Evolutionary conservation across 2,113 vertebrate species (phyloP).

Genomic region (Leucosticte australis): DNA sequence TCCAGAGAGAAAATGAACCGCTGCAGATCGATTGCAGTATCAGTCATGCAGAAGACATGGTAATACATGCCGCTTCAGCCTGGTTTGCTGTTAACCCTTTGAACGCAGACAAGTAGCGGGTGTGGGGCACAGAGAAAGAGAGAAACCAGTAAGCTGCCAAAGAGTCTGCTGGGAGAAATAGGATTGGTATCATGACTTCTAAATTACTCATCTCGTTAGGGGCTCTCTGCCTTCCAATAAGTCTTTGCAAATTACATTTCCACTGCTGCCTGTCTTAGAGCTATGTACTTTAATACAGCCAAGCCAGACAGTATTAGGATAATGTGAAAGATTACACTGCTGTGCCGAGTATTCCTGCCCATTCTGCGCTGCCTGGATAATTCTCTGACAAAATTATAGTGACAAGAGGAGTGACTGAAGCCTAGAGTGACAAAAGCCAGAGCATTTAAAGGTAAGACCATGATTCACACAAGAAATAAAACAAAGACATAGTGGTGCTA

Average conservation of each 20-base stretch:
- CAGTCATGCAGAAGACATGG: constrained; percentile 80
- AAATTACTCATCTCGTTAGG: not conserved
- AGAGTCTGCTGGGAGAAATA: not conserved
- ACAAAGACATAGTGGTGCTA: not conserved
- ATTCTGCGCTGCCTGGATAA: constrained; percentile 16
- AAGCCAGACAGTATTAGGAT: constrained; percentile 18
- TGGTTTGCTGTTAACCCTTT: constrained; percentile 71
- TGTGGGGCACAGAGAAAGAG: not conserved
- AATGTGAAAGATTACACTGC: not conserved
- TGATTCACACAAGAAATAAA: constrained; percentile 14
- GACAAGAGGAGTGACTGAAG: not conserved
- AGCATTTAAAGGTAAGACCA: not conserved
- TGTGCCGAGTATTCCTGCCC: constrained; percentile 22
- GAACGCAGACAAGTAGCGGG: fast-evolving
- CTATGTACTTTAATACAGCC: not conserved
- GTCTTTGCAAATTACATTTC: constrained; percentile 28
- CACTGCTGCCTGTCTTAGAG: not conserved
- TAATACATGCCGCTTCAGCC: constrained; percentile 63
- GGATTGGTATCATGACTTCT: not conserved
- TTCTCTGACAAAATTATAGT: constrained; percentile 39
- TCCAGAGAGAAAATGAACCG: constrained; percentile 81
- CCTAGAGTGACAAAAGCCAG: constrained; percentile 62
- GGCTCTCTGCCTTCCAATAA: constrained; percentile 27
- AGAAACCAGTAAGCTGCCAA: not conserved
- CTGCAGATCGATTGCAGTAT: constrained; percentile 80